phyloP scores from a whole-genome alignment of 2,797 vertebrate species.

The Neosalanx taihuensis region DNA sequence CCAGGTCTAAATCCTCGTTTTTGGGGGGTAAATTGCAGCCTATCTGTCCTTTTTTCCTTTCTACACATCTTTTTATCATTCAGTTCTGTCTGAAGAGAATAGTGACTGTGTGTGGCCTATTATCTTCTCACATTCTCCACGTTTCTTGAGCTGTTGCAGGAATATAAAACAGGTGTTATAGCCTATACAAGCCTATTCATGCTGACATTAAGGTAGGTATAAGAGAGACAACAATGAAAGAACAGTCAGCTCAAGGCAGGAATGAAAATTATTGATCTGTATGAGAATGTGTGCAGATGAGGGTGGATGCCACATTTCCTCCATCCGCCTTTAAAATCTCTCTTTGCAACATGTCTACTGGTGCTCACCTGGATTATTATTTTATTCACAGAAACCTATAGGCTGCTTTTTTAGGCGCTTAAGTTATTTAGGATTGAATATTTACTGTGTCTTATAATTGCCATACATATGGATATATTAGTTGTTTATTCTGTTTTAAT shows the following conservation, averaged over 20 bases:
- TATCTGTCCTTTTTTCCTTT: no score
- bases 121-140: neutral
- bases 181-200: neutral
- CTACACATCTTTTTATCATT: neutral
- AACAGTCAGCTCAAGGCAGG: slow-evolving; percentile 49
- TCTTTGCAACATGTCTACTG: neutral
- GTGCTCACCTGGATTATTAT: neutral
- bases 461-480: neutral
- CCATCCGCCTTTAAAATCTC: slow-evolving; percentile 44
- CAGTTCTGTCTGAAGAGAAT: neutral
- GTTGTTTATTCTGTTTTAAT: neutral
- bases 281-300: slow-evolving; percentile 81
- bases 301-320: slow-evolving; percentile 60
- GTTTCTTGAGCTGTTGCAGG: neutral
- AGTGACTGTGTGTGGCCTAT: neutral
- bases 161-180: neutral
- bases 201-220: neutral
- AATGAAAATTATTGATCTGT: slow-evolving; percentile 77
- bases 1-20: no score
- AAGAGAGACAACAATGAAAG: slow-evolving; percentile 43
- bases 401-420: neutral
- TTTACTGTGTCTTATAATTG: no score
- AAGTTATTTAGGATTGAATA: neutral
- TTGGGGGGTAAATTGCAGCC: no score
- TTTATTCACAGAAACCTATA: neutral